These are phyloP conservation scores for Notodonta ziczac DNA, from an alignment of 2,888 invertebrate genomes.

Conservation along the genomic window DNA sequence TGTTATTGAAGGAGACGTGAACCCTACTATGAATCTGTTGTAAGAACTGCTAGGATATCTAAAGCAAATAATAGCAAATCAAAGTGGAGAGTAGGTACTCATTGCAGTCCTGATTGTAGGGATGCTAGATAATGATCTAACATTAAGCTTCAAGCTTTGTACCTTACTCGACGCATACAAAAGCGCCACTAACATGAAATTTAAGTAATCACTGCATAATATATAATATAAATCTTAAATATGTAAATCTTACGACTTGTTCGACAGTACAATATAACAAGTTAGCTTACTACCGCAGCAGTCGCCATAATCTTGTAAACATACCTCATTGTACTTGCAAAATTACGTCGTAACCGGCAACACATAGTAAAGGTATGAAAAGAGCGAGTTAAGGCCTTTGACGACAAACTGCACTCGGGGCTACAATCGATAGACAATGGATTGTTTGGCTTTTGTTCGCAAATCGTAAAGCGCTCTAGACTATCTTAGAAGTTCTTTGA, in stretches of 20 bases:
- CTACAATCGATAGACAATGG: constrained; percentile 78
- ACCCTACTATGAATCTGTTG: constrained; percentile 33
- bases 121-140: neutral
- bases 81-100: too few relatives aligned
- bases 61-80: too few relatives aligned
- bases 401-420: constrained; percentile 75
- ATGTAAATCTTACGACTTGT: constrained; percentile 1
- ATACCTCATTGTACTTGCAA: constrained; percentile 17
- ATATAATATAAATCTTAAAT: neutral
- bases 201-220: neutral
- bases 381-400: constrained; percentile 69
- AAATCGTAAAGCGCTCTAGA: constrained; percentile 68
- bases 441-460: constrained; percentile 77
- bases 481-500: constrained; percentile 68
- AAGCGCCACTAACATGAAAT: neutral
- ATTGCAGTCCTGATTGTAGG: too few relatives aligned
- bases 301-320: constrained; percentile 17
- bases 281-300: constrained; percentile 7
- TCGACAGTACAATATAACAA: constrained; percentile 10
- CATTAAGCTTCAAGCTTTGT: neutral
- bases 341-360: constrained; percentile 41
- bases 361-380: constrained; percentile 57
- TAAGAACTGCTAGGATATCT: too few relatives aligned
- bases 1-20: constrained; percentile 41
- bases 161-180: neutral